phyloP scores from a whole-genome alignment of 2,888 invertebrate species.

The Patella pellucida region DNA sequence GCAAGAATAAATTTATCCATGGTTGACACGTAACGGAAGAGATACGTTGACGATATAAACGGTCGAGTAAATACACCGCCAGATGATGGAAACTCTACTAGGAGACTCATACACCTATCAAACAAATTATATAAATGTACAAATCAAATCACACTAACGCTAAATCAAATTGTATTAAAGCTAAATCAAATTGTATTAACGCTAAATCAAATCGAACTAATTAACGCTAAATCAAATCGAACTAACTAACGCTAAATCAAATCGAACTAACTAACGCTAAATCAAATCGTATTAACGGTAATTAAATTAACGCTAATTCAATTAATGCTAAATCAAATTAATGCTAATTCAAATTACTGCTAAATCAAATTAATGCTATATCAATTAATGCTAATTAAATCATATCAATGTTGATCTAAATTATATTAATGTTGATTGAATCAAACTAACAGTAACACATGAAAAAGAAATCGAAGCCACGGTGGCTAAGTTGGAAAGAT shows the following conservation, averaged over 20 bases:
- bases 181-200: neutral
- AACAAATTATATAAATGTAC: slow-evolving; percentile 2
- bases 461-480: too few relatives aligned
- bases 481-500: too few relatives aligned
- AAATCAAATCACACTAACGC: neutral
- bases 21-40: slow-evolving; percentile 62
- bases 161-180: neutral
- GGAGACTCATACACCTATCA: slow-evolving; percentile 56
- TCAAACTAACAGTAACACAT: too few relatives aligned
- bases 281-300: too few relatives aligned
- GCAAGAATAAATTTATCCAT: slow-evolving; percentile 64
- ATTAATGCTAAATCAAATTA: too few relatives aligned
- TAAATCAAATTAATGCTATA: too few relatives aligned
- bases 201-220: neutral
- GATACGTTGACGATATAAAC: slow-evolving; percentile 55
- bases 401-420: too few relatives aligned
- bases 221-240: neutral
- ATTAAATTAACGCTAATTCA: too few relatives aligned
- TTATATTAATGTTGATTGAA: too few relatives aligned
- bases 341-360: too few relatives aligned
- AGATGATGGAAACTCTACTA: slow-evolving; percentile 58
- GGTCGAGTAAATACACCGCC: slow-evolving; percentile 51
- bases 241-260: neutral
- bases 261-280: neutral
- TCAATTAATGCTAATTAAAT: too few relatives aligned